Percentiles rank a stretch among this genome's conserved stretches.
These are phyloP conservation scores for Hippolais icterina DNA, from an alignment of 2,113 vertebrate species.

Conservation along the genomic window DNA sequence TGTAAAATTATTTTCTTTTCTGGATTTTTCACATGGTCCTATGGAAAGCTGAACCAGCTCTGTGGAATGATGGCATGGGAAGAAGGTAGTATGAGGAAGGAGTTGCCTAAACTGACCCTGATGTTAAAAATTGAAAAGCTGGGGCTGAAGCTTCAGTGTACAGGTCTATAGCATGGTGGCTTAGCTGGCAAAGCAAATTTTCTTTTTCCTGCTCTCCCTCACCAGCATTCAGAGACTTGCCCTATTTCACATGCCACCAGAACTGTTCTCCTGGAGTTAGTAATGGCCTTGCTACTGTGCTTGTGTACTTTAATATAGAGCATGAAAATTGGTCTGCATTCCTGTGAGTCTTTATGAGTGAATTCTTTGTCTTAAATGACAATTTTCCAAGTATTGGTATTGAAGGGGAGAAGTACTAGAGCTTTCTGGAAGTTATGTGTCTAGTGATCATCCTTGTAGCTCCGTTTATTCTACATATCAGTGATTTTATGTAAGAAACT, in stretches of 20 bases:
- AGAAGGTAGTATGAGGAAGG: neutral
- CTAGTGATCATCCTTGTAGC: neutral
- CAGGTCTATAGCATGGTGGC: neutral
- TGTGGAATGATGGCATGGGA: neutral
- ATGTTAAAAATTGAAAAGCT: neutral
- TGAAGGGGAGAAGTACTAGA: neutral
- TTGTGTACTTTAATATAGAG: neutral
- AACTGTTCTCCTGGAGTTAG: neutral
- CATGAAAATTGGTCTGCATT: neutral
- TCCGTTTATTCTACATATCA: neutral
- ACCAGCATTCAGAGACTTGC: neutral
- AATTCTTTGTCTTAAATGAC: neutral
- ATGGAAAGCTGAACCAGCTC: neutral
- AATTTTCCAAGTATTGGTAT: neutral
- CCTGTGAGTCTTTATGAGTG: neutral
- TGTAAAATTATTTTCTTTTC: neutral
- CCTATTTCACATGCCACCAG: fast-evolving
- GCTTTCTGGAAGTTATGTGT: neutral
- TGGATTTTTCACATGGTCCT: neutral
- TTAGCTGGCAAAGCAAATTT: neutral
- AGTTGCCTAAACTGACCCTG: neutral
- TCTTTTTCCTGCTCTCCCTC: neutral
- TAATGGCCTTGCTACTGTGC: neutral
- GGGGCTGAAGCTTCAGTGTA: neutral
- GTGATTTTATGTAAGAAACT: neutral